phyloP scores from a whole-genome alignment of 1,140 invertebrate species.

The Camponotus vicinus region DNA sequence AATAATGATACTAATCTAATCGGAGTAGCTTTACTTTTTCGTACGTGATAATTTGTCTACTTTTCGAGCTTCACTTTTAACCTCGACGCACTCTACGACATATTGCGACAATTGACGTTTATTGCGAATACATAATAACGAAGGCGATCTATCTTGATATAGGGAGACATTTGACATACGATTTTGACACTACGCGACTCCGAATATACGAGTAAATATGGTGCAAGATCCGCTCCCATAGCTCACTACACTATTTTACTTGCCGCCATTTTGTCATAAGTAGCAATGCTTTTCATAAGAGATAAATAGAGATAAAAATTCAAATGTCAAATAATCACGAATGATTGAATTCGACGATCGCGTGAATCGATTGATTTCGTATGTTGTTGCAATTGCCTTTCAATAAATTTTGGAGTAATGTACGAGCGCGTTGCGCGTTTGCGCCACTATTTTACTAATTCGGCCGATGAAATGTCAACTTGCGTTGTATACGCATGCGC shows the following conservation, averaged over 20 bases:
- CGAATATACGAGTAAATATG: not conserved
- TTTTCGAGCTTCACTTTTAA: not conserved
- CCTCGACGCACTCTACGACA: not conserved
- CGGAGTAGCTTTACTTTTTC: not conserved
- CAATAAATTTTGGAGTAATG: not conserved
- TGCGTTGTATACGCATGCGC: not conserved
- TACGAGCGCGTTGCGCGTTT: not conserved
- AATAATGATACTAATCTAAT: too few relatives aligned
- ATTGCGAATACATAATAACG: not conserved
- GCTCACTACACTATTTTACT: not conserved
- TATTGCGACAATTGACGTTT: not conserved
- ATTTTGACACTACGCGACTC: not conserved
- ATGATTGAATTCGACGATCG: not conserved
- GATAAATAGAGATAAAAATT: not conserved
- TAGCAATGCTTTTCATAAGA: not conserved
- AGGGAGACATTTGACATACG: too few relatives aligned
- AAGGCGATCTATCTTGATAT: not conserved
- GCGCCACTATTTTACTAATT: not conserved
- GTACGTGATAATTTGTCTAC: not conserved
- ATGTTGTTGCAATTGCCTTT: not conserved
- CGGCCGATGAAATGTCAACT: not conserved
- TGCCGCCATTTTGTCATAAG: not conserved
- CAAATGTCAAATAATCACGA: not conserved
- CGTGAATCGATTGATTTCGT: not conserved
- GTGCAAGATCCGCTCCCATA: not conserved